Base-by-base conservation (phyloP, 2,888 invertebrate genomes). In the Brenthis ino region DNA sequence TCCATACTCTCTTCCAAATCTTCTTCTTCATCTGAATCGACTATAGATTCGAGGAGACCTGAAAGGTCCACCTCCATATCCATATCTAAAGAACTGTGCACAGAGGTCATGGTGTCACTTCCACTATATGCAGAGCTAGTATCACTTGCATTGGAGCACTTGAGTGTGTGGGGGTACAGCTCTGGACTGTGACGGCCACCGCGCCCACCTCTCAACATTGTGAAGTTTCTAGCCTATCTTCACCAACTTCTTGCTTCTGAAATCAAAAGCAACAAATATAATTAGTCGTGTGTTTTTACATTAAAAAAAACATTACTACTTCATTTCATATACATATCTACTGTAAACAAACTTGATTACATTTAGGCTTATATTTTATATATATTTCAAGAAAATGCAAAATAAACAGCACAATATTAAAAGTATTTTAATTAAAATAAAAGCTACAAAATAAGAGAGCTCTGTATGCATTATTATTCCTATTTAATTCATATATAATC, bases 61-160 rank as follows among this genome's bases (percentile, higher is more conserved):
- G 97, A 97, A 70, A 98, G 95, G 88, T 99, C 99, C 65, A 97
- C 96, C 88, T 98, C 98, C 81, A 94, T 94, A 75, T 96, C 96
- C 86, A 95, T 94, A 81, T 96, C 96, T 70, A 96, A 87, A 74
- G 97, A 97, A 82, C 97, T 96, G 85, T 98, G 98, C 69, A 96
- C 96, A 69, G 97, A 97, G 79, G 98, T 97, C 98, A 98, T 98
- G 75, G 98, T 98, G 94, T 98, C 98, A 76, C 98, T 98, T 74
- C 98, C 98, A 82, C 98, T 98, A 91, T 99, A 99, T 68, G 98
- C 98, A 76, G 98, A 98, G 86, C 98, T 98, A 33, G 98, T 98
- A 88, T 99, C 98, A 83, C 98, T 98, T 61, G 97, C 97, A 87
- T 96, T 93, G 77, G 93, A 93, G 82, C 93, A 93, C 92, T 93